Conservation (phyloP, 2,888 invertebrate genomes). For the Lasiommata megera region DNA sequence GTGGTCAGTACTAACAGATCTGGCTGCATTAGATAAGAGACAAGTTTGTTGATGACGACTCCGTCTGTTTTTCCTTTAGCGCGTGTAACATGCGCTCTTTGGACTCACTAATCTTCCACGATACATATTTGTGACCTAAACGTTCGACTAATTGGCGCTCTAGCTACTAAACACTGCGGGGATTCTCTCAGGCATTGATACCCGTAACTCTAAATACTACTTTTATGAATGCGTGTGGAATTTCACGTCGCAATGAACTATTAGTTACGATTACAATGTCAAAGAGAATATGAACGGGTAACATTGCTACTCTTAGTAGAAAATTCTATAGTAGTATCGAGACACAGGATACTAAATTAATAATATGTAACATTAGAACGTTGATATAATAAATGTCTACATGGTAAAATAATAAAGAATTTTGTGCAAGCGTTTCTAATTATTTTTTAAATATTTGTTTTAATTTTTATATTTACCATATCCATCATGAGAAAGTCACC, state of each 20-base stretch:
- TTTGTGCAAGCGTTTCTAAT: background rate
- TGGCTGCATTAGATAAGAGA: too few species aligned
- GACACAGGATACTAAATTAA: slow-evolving; percentile 13
- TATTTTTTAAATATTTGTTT: too few species aligned
- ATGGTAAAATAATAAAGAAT: background rate
- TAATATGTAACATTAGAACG: background rate
- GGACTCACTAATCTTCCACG: slow-evolving; percentile 55
- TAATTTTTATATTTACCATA: too few species aligned
- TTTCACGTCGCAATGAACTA: too few species aligned
- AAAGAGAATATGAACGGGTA: background rate
- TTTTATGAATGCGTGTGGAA: too few species aligned
- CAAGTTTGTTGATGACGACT: background rate
- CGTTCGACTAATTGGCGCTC: slow-evolving; percentile 50
- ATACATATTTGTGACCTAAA: slow-evolving; percentile 61
- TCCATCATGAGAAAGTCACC: too few species aligned
- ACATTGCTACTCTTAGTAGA: background rate
- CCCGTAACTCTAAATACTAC: too few species aligned
- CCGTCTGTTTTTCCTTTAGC: background rate
- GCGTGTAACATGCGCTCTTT: slow-evolving; percentile 57
- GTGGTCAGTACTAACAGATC: too few species aligned
- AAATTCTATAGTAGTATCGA: slow-evolving; percentile 5
- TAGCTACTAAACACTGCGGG: slow-evolving; percentile 2
- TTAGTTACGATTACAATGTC: background rate
- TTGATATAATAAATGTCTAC: background rate
- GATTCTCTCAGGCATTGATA: too few species aligned